phyloP scores from a whole-genome alignment of 30 jellyfish, hydroid and myxozoan species.

The Aurelia aurita complex sp. Pacific region DNA sequence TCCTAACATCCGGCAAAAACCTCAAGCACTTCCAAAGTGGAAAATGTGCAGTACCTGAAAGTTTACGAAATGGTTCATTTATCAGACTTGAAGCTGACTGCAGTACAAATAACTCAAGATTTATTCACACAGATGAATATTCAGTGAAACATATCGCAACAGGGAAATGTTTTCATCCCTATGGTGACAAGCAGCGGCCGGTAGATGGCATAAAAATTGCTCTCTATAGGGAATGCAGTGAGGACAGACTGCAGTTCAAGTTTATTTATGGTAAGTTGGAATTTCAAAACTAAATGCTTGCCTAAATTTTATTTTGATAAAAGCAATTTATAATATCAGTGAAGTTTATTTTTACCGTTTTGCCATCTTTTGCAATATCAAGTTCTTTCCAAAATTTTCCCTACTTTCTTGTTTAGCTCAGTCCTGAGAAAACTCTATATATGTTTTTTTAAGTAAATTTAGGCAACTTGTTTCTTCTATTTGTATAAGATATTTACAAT shows the following conservation, averaged over 20 bases:
- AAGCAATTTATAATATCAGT: too few species aligned
- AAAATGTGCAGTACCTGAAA: slow-evolving; percentile 15
- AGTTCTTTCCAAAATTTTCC: too few species aligned
- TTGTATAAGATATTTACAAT: too few species aligned
- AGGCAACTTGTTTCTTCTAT: too few species aligned
- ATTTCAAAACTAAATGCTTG: too few species aligned
- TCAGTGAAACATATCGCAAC: slow-evolving; percentile 39
- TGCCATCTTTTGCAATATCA: too few species aligned
- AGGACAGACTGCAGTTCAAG: slow-evolving; percentile 19
- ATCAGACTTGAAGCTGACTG: slow-evolving; percentile 1
- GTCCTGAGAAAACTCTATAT: too few species aligned
- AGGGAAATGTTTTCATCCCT: slow-evolving; percentile 50
- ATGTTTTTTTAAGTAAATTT: too few species aligned
- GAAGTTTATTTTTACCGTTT: too few species aligned
- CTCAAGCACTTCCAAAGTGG: slow-evolving; percentile 10
- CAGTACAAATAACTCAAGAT: neutral
- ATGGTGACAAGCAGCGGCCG: slow-evolving; percentile 24
- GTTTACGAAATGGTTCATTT: neutral
- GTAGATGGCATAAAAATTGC: slow-evolving; percentile 35
- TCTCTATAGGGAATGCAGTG: slow-evolving; percentile 40
- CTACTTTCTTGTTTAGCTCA: too few species aligned
- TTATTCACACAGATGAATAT: slow-evolving; percentile 7
- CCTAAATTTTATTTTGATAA: too few species aligned
- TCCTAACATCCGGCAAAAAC: neutral
- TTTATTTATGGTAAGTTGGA: slow-evolving; percentile 11